phyloP scores from a whole-genome alignment of 2,888 invertebrate genomes.

The Seira sanloemensis region DNA sequence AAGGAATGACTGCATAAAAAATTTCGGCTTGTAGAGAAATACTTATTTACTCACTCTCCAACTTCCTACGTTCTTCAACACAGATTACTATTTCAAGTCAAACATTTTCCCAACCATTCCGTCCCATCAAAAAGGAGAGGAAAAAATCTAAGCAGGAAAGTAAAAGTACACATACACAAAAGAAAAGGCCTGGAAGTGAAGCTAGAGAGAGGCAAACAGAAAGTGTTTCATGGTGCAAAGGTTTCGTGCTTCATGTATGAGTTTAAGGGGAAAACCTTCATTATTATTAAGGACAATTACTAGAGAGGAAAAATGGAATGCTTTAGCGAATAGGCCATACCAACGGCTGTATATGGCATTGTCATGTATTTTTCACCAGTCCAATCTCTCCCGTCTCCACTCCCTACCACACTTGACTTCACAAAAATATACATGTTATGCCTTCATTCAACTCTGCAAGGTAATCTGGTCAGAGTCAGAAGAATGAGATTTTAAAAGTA shows the following conservation, averaged over 20 bases:
- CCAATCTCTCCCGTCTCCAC: not conserved
- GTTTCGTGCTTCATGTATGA: not conserved
- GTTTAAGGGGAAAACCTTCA: not conserved
- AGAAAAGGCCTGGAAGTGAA: not conserved
- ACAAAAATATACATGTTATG: not conserved
- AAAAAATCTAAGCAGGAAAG: not conserved
- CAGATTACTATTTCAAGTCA: not conserved
- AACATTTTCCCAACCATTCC: not conserved
- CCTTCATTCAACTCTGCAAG: no score
- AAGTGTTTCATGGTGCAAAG: no score
- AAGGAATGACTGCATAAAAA: slow-evolving; percentile 30
- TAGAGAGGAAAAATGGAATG: not conserved
- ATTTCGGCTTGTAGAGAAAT: not conserved
- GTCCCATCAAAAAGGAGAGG: not conserved
- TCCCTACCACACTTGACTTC: not conserved
- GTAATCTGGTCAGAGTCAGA: not conserved
- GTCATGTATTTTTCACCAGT: not conserved
- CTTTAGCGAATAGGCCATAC: no score
- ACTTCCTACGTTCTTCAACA: not conserved
- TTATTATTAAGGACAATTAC: not conserved
- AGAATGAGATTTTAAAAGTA: not conserved
- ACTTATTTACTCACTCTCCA: not conserved
- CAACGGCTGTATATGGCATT: no score
- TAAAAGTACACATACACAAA: not conserved
- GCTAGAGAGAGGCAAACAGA: no score